Conservation (phyloP, 2,888 invertebrate species). For the Rhorus exstirpatorius region DNA sequence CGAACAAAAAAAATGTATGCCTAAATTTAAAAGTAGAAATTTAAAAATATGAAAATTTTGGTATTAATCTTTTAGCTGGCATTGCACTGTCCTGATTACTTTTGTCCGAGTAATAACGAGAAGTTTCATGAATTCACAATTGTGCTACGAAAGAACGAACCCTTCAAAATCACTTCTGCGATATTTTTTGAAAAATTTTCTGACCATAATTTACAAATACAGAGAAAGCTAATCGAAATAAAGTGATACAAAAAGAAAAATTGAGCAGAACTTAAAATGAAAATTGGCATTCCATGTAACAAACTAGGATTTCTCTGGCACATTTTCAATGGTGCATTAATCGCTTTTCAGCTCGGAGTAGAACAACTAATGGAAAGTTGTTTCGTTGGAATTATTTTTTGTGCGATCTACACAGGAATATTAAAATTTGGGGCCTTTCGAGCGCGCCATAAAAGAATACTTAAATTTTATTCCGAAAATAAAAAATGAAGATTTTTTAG, state of each 20-base stretch:
- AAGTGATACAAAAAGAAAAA: conserved; percentile 16
- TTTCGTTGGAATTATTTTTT: conserved; percentile 8
- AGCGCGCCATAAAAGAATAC: conserved; percentile 27
- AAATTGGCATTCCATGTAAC: background rate
- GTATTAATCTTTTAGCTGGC: too few relatives aligned
- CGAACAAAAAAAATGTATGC: too few relatives aligned
- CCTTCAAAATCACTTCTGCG: too few relatives aligned
- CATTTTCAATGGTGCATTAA: conserved; percentile 20
- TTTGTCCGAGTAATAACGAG: too few relatives aligned
- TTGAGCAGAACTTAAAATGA: background rate
- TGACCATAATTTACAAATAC: background rate
- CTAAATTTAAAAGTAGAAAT: too few relatives aligned
- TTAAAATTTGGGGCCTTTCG: conserved; percentile 19
- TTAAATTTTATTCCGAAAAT: conserved; percentile 16
- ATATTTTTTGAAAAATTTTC: too few relatives aligned
- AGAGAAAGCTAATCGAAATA: background rate
- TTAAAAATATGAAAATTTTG: too few relatives aligned
- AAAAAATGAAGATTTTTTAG: conserved; percentile 1
- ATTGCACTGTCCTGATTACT: too few relatives aligned
- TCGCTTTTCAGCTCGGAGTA: conserved; percentile 15
- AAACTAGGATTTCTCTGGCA: conserved; percentile 27
- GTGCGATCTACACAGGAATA: conserved; percentile 20
- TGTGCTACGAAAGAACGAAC: too few relatives aligned
- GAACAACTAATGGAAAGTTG: conserved; percentile 47
- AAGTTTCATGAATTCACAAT: too few relatives aligned